Conservation (phyloP, 2,797 vertebrate genomes). For the Zalophus californianus region DNA sequence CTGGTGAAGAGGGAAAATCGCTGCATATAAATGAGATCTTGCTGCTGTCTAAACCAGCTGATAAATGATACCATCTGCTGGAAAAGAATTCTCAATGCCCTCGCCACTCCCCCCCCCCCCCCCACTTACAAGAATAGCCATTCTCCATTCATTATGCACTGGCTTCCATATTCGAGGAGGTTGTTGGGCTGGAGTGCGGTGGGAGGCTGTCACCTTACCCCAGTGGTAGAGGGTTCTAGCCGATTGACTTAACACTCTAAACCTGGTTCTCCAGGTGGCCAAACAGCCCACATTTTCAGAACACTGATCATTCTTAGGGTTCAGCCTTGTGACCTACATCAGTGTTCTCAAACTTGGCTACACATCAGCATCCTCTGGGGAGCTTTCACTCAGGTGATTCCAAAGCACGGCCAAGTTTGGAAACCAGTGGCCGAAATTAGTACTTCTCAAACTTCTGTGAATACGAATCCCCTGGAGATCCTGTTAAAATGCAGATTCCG, state of each 20-base stretch:
- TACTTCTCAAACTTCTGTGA: slow-evolving; percentile 32
- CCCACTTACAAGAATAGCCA: slow-evolving; percentile 53
- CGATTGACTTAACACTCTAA: slow-evolving; percentile 28
- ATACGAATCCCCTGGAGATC: background rate
- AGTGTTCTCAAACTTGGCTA: slow-evolving; percentile 54
- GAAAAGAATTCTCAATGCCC: slow-evolving; percentile 66
- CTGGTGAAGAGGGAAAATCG: slow-evolving; percentile 65
- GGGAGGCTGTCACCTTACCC: background rate
- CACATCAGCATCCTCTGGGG: slow-evolving; percentile 41
- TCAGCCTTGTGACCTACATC: slow-evolving; percentile 56
- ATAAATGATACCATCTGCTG: slow-evolving; percentile 73
- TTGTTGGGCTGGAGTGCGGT: background rate
- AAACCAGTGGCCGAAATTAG: slow-evolving; percentile 57
- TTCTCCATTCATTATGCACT: slow-evolving; percentile 55
- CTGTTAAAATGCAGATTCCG: slow-evolving; percentile 5
- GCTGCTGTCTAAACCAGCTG: slow-evolving; percentile 66
- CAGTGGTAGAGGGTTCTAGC: background rate
- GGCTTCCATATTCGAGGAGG: slow-evolving; percentile 32
- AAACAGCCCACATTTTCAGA: slow-evolving; percentile 48
- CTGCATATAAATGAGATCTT: slow-evolving; percentile 76
- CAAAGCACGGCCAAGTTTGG: slow-evolving; percentile 57
- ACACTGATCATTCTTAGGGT: slow-evolving; percentile 29
- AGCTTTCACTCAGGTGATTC: slow-evolving; percentile 44
- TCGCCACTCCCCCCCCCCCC: slow-evolving; percentile 55
- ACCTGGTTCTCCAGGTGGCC: background rate